Base-by-base conservation (phyloP, 1,140 invertebrate species). In the Notospermus geniculatus region DNA sequence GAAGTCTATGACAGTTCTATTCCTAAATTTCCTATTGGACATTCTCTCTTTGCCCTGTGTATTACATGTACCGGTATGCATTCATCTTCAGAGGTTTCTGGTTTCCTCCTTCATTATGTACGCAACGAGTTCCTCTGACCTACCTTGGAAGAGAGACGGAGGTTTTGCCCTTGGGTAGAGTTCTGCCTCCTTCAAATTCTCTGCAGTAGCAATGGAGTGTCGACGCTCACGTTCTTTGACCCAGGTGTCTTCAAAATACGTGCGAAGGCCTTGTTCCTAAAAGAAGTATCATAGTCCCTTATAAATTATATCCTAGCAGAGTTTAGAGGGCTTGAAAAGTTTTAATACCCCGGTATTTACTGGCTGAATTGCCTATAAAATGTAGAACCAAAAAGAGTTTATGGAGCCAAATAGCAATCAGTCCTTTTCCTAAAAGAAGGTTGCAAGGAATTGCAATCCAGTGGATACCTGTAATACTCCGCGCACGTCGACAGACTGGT, bases 221-320 rank as follows among this genome's bases (percentile, higher is more conserved):
- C 77, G 61, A 11, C 56, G 29, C 1, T 77, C 72, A 53, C 74
- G 71, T 60, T 78, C 75, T 17, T 74, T 65, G 9, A 78, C 69
- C 78, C 78, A 80, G 7, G 72, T 71, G 57, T 80, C 78, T 57
- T 75, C 76, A 72, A 80, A 78, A 58, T 78, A 80, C 36, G 74
- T 77, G 54, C 74, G 67, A 23, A 79, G 55, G 9, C 77, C 76
- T 59, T 78, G 75, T 62, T 77, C 73, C 76, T 78, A 62, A 22
- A 54, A 61, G 23, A 60, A 52, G 53, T 19, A 56, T 2, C 19
- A 53, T 2, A 46, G 39, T 43, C 39, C 11, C 39, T 11, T 43
- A 43, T 43, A 43, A 43, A 11, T 43, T 11, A n/a, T 43, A 19
- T 46, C 9, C 17, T 9, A 19, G 23, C 28, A 41, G 22, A 58